These are phyloP conservation scores for Chamaea fasciata DNA, from an alignment of 2,113 vertebrate genomes.

Conservation along the genomic window DNA sequence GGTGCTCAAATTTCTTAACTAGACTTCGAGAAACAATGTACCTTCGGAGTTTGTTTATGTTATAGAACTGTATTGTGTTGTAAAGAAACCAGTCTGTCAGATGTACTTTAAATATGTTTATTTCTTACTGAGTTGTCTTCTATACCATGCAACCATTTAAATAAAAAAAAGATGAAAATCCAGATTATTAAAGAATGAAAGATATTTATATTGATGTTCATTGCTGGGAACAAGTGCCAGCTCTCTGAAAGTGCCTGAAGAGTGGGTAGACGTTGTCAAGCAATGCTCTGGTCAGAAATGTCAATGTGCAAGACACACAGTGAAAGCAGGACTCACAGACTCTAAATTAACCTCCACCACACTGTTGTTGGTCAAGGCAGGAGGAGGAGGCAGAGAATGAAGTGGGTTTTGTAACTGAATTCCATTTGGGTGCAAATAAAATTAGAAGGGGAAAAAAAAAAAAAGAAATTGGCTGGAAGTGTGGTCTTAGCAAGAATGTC, in stretches of 20 bases:
- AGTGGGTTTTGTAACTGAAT: neutral
- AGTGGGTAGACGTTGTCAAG: neutral
- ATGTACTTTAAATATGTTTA: neutral
- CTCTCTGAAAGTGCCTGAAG: neutral
- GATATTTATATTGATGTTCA: neutral
- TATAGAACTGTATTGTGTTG: neutral
- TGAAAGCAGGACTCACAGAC: neutral
- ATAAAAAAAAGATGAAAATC: neutral
- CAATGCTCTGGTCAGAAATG: neutral
- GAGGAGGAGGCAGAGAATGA: neutral
- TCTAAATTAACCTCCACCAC: neutral
- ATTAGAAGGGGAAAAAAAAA: neutral
- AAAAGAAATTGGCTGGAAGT: neutral
- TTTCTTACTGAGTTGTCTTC: neutral
- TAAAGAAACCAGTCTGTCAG: neutral
- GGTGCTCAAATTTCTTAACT: neutral
- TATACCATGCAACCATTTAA: neutral
- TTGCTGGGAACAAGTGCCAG: neutral
- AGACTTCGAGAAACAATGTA: neutral
- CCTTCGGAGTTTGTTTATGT: neutral
- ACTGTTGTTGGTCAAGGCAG: neutral
- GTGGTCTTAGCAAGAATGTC: neutral
- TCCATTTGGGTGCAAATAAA: neutral
- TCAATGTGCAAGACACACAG: neutral
- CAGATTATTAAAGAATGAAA: neutral